Base-by-base conservation (phyloP, 2,797 vertebrate genomes). In the Oryzias sinensis region DNA sequence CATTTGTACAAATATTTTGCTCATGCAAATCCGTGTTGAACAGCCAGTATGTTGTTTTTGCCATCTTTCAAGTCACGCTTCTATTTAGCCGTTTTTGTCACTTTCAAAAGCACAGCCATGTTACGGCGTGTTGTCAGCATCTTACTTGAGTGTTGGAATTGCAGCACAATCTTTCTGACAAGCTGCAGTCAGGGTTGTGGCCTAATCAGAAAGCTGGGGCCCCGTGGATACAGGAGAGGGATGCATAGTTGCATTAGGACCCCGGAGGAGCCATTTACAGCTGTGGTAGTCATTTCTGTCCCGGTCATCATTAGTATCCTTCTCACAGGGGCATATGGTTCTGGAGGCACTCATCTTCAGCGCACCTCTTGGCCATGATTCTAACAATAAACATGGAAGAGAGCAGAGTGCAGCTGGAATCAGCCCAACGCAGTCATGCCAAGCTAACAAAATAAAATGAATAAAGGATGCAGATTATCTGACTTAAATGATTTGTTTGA, bases 301-400 rank as follows among this genome's bases (percentile, higher is more conserved):
- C 22, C 45, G 79, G 81, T 83, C 83, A 84, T 81, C 66, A 79
- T 87, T 83, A 79, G 77, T 80, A 72, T 82, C 81, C 63, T 70
- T 74, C 71, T 85, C 81, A 80, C 61, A 54, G 72, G 74, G 78
- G 75, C 72, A 72, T 83, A 71, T 75, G 79, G 74, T 72, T 84
- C 77, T 58, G 33, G 68, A 82, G 83, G 76, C 63, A 49, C 52
- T 37, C 33, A 67, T 70, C 64, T 77, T 62, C 64, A 77, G 70
- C 70, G 47, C 46, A 8, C 62, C 56, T 47, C 48, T 54, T 62
- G 48, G 70, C 71, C 77, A 61, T 65, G 45, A 79, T 68, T 76
- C 53, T 22, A 66, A 72, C 44, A 72, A 55, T 55, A 60, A 74
- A 65, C 66, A 51, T 51, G 11, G 43, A 59, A 53, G 17, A 67